phyloP scores from a whole-genome alignment of 1,140 invertebrate species.

The Radopholus similis region DNA sequence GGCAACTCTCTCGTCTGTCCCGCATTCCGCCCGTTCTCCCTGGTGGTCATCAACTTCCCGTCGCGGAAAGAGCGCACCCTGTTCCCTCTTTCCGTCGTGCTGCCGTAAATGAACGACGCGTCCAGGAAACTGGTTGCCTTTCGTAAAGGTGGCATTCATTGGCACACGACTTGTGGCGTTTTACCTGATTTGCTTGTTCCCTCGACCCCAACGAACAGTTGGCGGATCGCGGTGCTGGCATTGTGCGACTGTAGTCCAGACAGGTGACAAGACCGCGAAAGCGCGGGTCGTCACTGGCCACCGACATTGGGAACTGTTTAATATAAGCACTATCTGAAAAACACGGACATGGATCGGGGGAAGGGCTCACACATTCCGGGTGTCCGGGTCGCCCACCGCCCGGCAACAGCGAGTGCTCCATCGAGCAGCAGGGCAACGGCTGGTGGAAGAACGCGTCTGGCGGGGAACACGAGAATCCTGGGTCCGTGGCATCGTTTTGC shows the following conservation, averaged over 20 bases:
- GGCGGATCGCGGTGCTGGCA: slow-evolving; percentile 37
- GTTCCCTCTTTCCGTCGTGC: slow-evolving; percentile 64
- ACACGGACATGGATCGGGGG: too few relatives aligned
- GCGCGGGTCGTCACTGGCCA: slow-evolving; percentile 38
- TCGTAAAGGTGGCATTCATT: neutral
- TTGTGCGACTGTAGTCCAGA: slow-evolving; percentile 49
- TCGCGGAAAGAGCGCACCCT: slow-evolving; percentile 64
- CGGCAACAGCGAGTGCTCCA: slow-evolving; percentile 55
- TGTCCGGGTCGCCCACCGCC: slow-evolving; percentile 26
- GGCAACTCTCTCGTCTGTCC: neutral
- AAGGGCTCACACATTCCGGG: slow-evolving; percentile 59
- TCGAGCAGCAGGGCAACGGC: slow-evolving; percentile 9
- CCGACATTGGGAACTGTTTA: slow-evolving; percentile 42
- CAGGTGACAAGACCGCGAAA: slow-evolving; percentile 19
- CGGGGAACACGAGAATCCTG: neutral
- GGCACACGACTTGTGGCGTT: neutral
- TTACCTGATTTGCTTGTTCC: slow-evolving; percentile 83
- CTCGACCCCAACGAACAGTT: slow-evolving; percentile 68
- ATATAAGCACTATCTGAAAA: too few relatives aligned
- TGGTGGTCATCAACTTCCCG: slow-evolving; percentile 41
- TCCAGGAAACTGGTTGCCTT: slow-evolving; percentile 78
- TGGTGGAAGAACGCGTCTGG: neutral
- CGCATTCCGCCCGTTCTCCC: slow-evolving; percentile 2
- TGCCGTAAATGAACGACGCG: slow-evolving; percentile 79
- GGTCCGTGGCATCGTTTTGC: neutral